Evolutionary conservation across 2,888 invertebrate species (phyloP).

Genomic region (Girardia tigrina): DNA sequence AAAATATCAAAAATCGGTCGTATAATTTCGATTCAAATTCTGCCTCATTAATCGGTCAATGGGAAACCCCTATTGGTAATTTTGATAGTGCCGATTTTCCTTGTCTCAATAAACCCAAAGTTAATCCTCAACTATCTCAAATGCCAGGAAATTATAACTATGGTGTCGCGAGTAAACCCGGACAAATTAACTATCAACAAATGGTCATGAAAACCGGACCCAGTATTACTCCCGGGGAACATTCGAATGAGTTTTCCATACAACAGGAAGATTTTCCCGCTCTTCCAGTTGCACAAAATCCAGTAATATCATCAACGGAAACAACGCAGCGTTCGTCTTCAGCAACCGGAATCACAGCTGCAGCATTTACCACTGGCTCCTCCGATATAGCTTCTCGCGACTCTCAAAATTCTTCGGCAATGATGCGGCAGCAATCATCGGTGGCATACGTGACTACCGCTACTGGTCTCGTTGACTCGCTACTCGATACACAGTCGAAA

Average conservation of each 20-base stretch:
- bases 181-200: neutral
- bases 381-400: slow-evolving; percentile 37
- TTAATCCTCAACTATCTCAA: neutral
- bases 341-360: neutral
- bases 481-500: slow-evolving; percentile 8
- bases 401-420: slow-evolving; percentile 35
- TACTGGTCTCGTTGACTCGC: neutral
- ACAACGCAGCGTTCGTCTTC: slow-evolving; percentile 29
- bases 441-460: no score
- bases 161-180: neutral
- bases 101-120: neutral
- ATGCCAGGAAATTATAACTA: neutral
- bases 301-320: neutral
- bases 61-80: neutral
- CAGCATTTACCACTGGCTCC: slow-evolving; percentile 30
- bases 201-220: neutral
- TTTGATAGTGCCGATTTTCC: neutral
- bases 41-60: neutral
- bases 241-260: slow-evolving; percentile 58
- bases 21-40: neutral
- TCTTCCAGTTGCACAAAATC: slow-evolving; percentile 61
- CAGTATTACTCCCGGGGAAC: neutral
- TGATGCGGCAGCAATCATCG: slow-evolving; percentile 33
- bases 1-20: neutral
- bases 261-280: slow-evolving; percentile 98